Base-by-base conservation (phyloP, 2,888 invertebrate genomes). In the Caenorhabditis parvicauda region DNA sequence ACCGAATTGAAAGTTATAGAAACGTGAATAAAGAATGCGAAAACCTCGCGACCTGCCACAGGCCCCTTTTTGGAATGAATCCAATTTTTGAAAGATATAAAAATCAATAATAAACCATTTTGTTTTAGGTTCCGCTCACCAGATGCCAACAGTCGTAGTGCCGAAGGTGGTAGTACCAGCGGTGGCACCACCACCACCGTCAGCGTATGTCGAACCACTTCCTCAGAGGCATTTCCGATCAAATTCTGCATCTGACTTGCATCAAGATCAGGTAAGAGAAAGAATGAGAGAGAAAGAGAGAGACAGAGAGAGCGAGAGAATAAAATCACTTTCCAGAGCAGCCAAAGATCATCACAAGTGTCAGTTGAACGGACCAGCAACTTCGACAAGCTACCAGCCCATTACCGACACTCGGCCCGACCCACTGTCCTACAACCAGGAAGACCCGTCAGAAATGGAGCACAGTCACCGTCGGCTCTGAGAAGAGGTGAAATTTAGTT, bases 371-470 rank as follows among this genome's bases (percentile, higher is more conserved):
- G 64, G 14, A 56, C 49, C 29, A 54, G 55, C 3, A 38, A 59
- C 27, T 69, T 68, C 45, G 66, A 63, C 54, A 60, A 62, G 29
- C 67, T 77, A 22, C 77, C 77, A 9, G 49, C 74, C 0, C 76
- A 76, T 44, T 77, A 77, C 54, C 59, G 68, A 35, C 67, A 64
- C 22, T 64, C 74, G 5, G 68, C 60, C 32, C 59, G 77, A 14
- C 75, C 76, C 3, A 66, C 71, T 14, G 72, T 72, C 12, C 64
- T 74, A 27, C 76, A 76, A 46, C 76, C 76, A n/a, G 53, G 60
- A 14, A 55, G 64, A 1, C 48, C 66, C 3, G 29, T 63, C 37
- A 54, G 62, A 25, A 27, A 41, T 19, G 62, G 64, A 7, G 69
- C 69, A 7, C 61, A 60, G 24, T 63, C 59, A n/a, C 74, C 66